phyloP scores from a whole-genome alignment of 2,113 vertebrate genomes.

The Monopterus albus region DNA sequence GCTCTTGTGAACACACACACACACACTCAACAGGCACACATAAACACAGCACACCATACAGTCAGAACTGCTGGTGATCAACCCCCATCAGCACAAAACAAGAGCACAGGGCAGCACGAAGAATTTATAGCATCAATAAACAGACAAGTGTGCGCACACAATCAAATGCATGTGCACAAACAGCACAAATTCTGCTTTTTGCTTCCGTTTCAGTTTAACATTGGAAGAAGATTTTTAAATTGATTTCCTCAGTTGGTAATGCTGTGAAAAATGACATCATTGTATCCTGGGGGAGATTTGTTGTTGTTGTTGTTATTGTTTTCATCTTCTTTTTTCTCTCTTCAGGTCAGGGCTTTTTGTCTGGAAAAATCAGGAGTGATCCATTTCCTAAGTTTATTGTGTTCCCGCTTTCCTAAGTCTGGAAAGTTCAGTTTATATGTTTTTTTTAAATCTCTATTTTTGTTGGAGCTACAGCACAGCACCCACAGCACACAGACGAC shows the following conservation, averaged over 20 bases:
- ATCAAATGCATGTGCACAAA: constrained; percentile 45
- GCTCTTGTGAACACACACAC: constrained; percentile 62
- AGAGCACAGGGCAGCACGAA: constrained; percentile 62
- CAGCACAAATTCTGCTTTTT: constrained; percentile 54
- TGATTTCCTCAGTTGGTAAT: constrained; percentile 67
- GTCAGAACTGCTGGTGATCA: constrained; percentile 33
- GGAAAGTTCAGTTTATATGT: constrained; percentile 66
- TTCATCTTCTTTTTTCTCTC: constrained; percentile 74
- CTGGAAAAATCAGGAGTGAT: constrained; percentile 72
- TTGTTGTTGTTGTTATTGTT: constrained; percentile 30
- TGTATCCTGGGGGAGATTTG: constrained; percentile 42
- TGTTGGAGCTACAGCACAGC: constrained; percentile 83
- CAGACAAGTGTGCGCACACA: constrained; percentile 48
- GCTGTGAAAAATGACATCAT: constrained; percentile 80
- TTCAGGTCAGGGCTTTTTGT: constrained; percentile 59
- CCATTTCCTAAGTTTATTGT: constrained; percentile 59
- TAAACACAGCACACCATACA: constrained; percentile 28
- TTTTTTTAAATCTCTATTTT: constrained; percentile 64
- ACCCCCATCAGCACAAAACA: constrained; percentile 40
- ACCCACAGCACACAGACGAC: constrained; percentile 82
- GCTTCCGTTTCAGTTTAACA: constrained; percentile 64
- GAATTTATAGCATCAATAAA: constrained; percentile 56
- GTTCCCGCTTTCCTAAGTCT: constrained; percentile 61
- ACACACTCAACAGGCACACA: constrained; percentile 11
- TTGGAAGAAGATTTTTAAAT: constrained; percentile 75